Evolutionary conservation across 2,888 invertebrate genomes (phyloP), one percentile per base, ranked within the genome.

Genomic region (Hedya salicella): DNA sequence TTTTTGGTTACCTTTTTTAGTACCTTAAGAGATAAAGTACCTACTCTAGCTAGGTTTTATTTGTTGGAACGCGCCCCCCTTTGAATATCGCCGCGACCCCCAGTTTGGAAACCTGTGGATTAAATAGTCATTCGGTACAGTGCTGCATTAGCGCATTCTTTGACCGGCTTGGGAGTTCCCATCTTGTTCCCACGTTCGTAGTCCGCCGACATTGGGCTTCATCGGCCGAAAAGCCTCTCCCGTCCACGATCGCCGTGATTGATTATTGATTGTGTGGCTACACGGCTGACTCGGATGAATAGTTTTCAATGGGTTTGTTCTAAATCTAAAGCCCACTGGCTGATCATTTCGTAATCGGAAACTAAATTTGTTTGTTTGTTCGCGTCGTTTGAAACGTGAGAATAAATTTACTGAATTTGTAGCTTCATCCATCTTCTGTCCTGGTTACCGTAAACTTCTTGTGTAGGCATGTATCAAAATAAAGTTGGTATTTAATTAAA

Each of bases 191-290:
- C 87, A 87, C 87, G 87, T 85, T 81, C 77, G 69, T 78, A 82
- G 65, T 3, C 44, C 62, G 39, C 54, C 48, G 59, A 59, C 59
- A 30, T 39, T 59, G 48, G 62, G 75, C 73, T 74, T 60, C 71
- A 75, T 74, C 75, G 79, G 74, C 78, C 70, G 48, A 68, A 62
- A 68, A 49, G 65, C 36, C 57, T 62, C 68, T 61, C 66, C 66
- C 64, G 62, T 62, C 17, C 68, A 80, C 81, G 83, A 88, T 88
- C 87, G 87, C 86, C 82, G 79, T 88, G 88, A 89, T 90, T 86
- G 88, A 89, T 90, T 82, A 85, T 85, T 81, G 85, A 87, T 86
- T 83, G 83, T 85, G 74, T 70, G 71, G 73, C 75, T 68, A 74
- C 70, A 71, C 71, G 70, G 75, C 74, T 67, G 71, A 70, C 68